phyloP scores from a whole-genome alignment of 2,113 vertebrate species.

The Heterotis niloticus region DNA sequence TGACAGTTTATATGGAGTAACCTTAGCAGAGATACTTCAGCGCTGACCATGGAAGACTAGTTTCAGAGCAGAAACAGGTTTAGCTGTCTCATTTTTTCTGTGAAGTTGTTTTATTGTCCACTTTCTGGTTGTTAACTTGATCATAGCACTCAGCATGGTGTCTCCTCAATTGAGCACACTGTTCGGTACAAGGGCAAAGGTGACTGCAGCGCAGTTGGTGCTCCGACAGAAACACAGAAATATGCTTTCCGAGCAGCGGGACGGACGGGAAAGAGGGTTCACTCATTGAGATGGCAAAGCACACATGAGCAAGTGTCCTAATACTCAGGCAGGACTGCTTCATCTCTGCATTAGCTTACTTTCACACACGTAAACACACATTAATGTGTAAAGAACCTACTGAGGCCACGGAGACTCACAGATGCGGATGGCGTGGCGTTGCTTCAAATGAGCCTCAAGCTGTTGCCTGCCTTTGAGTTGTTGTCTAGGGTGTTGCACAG shows the following conservation, averaged over 20 bases:
- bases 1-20: background rate
- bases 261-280: background rate
- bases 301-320: background rate
- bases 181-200: background rate
- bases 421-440: background rate
- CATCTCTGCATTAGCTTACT: background rate
- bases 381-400: background rate
- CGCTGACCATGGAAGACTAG: background rate
- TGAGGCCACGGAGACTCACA: background rate
- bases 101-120: slow-evolving; percentile 1
- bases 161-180: background rate
- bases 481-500: too few relatives aligned
- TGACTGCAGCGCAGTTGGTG: background rate
- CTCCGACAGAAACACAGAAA: background rate
- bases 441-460: background rate
- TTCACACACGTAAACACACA: background rate
- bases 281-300: background rate
- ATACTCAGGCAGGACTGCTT: background rate
- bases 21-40: background rate
- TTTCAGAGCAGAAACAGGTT: background rate
- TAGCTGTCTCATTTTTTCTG: slow-evolving; percentile 12
- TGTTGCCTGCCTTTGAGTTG: background rate
- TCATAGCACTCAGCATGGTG: background rate
- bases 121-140: background rate
- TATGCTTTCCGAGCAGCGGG: background rate